Evolutionary conservation across 2,113 vertebrate species (phyloP), one percentile per base, ranked within the genome.

Genomic region (Ochotona curzoniae): DNA sequence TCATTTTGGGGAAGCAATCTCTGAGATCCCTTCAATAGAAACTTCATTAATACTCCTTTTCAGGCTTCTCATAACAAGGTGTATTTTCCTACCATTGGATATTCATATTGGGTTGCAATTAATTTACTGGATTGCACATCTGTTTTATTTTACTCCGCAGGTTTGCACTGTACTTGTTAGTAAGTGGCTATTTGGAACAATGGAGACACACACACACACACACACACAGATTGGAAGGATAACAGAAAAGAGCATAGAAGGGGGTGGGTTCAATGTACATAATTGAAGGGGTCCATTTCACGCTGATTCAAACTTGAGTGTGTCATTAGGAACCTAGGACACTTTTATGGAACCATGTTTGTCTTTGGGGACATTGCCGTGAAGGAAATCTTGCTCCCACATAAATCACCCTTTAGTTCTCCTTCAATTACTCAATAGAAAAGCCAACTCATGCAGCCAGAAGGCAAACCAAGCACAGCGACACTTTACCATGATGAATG

Each of bases 21-120:
- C 13, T 10, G 7, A 9, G 10, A 5, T 28, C 21, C 0, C 3
- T 26, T 60, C 10, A 4, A 7, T 12, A 7, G 17, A 60, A 8
- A 1, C 6, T 17, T 1, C 4, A 61, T 3, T 21, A 76, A 11
- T 25, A 2, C 1, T 7, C 49, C n/a, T 80, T 11, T 86, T 51
- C 21, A 8, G 51, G 9, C 0, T 23, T 79, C 14, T 11, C 44
- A 5, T 32, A 47, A 25, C 35, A 64, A 47, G 25, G 8, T 76
- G 47, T 35, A 49, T 44, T 89, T 88, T 67, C 32, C 4, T 5
- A 32, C 71, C 23, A 35, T 7, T 49, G 28, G 14, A 20, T 32
- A 63, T 75, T 83, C 61, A 71, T 26, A 44, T 12, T 18, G 2
- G 32, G 54, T 76, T 83, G 63, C 18, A 76, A 67, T 71, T 81